Evolutionary conservation across 2,888 invertebrate genomes (phyloP).

Genomic region (Ernsta delagoae): DNA sequence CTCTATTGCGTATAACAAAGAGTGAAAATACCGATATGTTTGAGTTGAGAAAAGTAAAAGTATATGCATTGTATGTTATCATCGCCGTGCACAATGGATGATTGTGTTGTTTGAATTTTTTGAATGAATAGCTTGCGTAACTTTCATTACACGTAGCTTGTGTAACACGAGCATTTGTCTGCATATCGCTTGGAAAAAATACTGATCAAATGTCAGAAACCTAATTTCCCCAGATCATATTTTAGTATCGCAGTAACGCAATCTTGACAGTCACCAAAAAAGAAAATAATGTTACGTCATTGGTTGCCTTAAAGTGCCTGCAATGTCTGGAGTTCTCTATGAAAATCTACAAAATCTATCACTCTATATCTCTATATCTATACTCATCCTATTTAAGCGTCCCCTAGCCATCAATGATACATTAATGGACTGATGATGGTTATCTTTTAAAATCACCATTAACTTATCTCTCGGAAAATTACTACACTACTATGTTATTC

Average conservation of each 20-base stretch:
- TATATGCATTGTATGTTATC: slow-evolving; percentile 29
- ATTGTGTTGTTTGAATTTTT: slow-evolving; percentile 31
- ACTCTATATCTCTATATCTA: too few relatives aligned
- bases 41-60: slow-evolving; percentile 35
- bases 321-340: too few relatives aligned
- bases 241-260: not conserved
- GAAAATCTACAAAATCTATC: too few relatives aligned
- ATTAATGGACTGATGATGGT: too few relatives aligned
- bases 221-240: not conserved
- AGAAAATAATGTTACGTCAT: too few relatives aligned
- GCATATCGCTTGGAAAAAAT: not conserved
- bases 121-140: slow-evolving; percentile 31
- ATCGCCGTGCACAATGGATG: slow-evolving; percentile 16
- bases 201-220: not conserved
- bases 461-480: too few relatives aligned
- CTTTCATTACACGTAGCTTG: slow-evolving; percentile 6
- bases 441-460: too few relatives aligned
- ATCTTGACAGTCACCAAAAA: too few relatives aligned
- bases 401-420: too few relatives aligned
- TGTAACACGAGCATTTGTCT: slow-evolving; percentile 2
- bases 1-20: slow-evolving; percentile 26
- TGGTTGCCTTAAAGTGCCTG: too few relatives aligned
- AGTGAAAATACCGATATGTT: slow-evolving; percentile 31
- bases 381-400: too few relatives aligned
- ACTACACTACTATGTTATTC: too few relatives aligned